phyloP scores from a whole-genome alignment of 2,797 vertebrate species.

The Lacerta agilis region DNA sequence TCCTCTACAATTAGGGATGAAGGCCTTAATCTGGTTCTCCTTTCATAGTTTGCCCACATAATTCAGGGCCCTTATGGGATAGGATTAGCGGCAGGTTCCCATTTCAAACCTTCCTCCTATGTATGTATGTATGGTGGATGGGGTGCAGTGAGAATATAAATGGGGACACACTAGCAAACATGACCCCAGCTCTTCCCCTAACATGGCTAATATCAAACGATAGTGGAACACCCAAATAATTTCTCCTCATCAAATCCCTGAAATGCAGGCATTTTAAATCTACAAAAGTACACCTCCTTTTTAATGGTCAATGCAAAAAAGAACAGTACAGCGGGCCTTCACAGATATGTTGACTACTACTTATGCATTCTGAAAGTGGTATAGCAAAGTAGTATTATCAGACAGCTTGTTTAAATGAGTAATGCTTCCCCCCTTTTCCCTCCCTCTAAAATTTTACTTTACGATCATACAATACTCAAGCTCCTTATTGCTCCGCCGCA shows the following conservation, averaged over 20 bases:
- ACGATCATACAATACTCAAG: conserved; percentile 4
- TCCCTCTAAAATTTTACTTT: conserved; percentile 27
- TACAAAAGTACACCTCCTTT: neutral
- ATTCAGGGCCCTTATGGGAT: no score
- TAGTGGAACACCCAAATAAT: neutral
- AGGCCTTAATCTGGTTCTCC: no score
- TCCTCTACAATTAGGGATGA: no score
- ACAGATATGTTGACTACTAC: conserved; percentile 25
- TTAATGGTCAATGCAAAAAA: conserved; percentile 20
- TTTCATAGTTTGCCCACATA: no score
- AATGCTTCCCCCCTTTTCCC: neutral
- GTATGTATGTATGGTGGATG: no score
- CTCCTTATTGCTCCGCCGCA: conserved; percentile 30
- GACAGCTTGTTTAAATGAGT: conserved; percentile 35
- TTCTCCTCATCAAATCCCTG: neutral
- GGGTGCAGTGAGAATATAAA: neutral
- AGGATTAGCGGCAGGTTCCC: no score
- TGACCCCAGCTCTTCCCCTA: neutral
- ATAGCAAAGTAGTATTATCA: conserved; percentile 25
- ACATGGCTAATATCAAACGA: neutral
- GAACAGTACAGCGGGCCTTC: conserved; percentile 32
- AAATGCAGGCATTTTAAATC: conserved; percentile 16
- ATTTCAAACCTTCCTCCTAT: neutral
- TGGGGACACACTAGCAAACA: neutral
- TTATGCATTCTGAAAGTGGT: conserved; percentile 33